Evolutionary conservation across 1,140 invertebrate species (phyloP), one percentile per base, ranked within the genome.

Genomic region (Drosophila guanche): DNA sequence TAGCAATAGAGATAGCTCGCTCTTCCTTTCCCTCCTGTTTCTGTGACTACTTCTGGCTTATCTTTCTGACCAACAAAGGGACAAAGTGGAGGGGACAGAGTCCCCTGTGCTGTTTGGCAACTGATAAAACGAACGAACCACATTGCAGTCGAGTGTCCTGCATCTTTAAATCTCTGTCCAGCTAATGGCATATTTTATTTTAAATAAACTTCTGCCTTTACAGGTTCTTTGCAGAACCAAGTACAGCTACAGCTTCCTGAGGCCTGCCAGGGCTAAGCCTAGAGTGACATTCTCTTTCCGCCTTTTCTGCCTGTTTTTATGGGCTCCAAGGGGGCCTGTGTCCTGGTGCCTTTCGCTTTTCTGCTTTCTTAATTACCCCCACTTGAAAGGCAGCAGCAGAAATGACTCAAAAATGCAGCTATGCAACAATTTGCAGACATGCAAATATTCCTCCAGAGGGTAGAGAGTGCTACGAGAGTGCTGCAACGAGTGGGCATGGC

Each of bases 321-420:
- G 29, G 29, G 1, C 7, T 33, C 29, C 29, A 3, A 3, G 1
- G 29, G 29, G 33, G 33, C 33, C 16, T 20, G 16, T 37, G 33
- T 37, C 27, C 3, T 29, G 5, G 27, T 40, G 54, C 76, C 77
- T 79, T 80, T 80, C 65, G 76, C 77, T 71, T 76, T 80, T 51
- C 37, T 79, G 77, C 77, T 80, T 80, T 80, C 77, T 75, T 80
- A 80, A 80, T 80, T 80, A 80, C 63, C 63, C 25, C 59, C 42
- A 46, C 75, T 56, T 40, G 61, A 73, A 71, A 73, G 33, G 33
- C 33, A 37, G 33, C 10, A 4, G 63, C 53, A 74, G 51, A 58
- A 78, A 78, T 78, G 68, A 61, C 74, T 72, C 57, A 77, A 57
- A 71, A 67, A 70, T 79, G 76, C 65, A 70, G 76, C 59, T 51